Evolutionary conservation across 2,888 invertebrate genomes (phyloP).

Genomic region (Cheiracanthium punctorium): DNA sequence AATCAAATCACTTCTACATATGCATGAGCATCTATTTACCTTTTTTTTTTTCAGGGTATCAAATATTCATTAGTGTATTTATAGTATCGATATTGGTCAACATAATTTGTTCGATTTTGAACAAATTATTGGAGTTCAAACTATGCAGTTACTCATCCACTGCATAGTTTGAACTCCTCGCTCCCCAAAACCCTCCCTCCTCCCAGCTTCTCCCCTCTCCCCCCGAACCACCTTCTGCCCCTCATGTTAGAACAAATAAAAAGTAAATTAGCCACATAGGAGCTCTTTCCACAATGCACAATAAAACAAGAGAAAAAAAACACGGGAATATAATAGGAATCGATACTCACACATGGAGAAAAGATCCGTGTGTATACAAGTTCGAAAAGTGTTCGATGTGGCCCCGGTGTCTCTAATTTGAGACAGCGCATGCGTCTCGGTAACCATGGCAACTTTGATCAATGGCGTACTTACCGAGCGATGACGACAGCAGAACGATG

Average conservation of each 20-base stretch:
- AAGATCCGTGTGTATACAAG: conserved; percentile 51
- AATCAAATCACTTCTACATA: no score
- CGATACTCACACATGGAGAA: conserved; percentile 62
- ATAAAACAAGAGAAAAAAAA: conserved; percentile 9
- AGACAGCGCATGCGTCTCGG: conserved; percentile 50
- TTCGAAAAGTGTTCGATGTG: conserved; percentile 43
- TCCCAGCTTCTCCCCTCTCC: neutral
- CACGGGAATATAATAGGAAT: conserved; percentile 38
- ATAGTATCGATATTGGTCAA: no score
- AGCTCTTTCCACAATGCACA: no score
- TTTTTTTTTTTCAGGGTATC: no score
- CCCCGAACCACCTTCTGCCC: neutral
- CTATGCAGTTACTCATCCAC: no score
- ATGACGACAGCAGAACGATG: conserved; percentile 26
- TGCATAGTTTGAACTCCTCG: no score
- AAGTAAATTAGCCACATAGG: neutral
- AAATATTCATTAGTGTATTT: no score
- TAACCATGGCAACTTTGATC: conserved; percentile 54
- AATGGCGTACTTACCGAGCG: conserved; percentile 28
- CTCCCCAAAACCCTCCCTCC: no score
- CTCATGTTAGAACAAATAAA: neutral
- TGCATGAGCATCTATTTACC: no score
- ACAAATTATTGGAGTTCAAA: no score
- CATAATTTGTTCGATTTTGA: no score
- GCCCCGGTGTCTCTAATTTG: conserved; percentile 28